A percentile compares a stretch with the other conserved stretches of the same genome.
phyloP scores from a whole-genome alignment of 2,113 vertebrate species.

The Chionomys nivalis region DNA sequence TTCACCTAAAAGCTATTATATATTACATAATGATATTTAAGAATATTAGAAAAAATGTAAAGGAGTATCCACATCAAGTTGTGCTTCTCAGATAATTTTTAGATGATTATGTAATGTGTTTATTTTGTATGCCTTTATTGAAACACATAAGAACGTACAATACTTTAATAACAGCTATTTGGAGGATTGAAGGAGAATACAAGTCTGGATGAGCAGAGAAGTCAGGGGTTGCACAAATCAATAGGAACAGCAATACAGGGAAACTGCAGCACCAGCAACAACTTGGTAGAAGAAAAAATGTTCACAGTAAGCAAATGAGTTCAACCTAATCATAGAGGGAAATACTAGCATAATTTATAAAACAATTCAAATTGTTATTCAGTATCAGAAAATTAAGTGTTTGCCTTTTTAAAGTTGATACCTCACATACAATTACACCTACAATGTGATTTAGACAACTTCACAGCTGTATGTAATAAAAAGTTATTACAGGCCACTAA shows the following conservation, averaged over 20 bases:
- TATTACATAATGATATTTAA: not conserved
- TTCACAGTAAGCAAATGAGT: not conserved
- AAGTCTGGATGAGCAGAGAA: not conserved
- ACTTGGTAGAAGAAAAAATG: not conserved
- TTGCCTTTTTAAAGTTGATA: not conserved
- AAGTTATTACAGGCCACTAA: not conserved
- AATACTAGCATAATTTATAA: not conserved
- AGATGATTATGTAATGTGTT: not conserved
- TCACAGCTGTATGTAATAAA: not conserved
- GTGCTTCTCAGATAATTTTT: not conserved
- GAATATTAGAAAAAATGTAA: not conserved
- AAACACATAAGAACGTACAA: not conserved
- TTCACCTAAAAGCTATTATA: not conserved
- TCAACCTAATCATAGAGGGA: not conserved
- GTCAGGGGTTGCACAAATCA: not conserved
- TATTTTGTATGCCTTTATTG: not conserved
- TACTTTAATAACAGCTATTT: not conserved
- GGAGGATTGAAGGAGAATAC: not conserved
- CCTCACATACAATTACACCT: not conserved
- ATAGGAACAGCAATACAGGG: not conserved
- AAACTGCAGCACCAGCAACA: not conserved
- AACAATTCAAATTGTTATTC: not conserved
- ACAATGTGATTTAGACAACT: not conserved
- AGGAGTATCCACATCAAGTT: not conserved
- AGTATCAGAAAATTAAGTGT: not conserved